These are phyloP conservation scores for Diceros bicornis DNA, from an alignment of 2,797 vertebrate species.

Conservation along the genomic window DNA sequence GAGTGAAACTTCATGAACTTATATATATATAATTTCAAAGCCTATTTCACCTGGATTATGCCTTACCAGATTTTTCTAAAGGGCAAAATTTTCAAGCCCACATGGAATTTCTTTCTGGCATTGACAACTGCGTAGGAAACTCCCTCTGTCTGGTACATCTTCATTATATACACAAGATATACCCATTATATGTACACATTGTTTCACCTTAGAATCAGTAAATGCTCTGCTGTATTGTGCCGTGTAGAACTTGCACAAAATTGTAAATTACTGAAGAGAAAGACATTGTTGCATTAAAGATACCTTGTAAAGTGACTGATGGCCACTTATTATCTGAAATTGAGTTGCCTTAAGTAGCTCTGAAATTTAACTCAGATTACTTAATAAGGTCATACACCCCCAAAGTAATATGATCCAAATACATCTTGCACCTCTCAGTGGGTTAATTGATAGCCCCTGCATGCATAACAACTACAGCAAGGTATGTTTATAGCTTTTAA, in stretches of 20 bases:
- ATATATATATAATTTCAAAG: background rate
- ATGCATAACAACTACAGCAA: background rate
- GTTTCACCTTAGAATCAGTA: background rate
- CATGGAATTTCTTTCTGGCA: slow-evolving; percentile 1
- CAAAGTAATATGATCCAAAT: background rate
- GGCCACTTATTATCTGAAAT: background rate
- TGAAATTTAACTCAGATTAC: background rate
- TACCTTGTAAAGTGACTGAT: background rate
- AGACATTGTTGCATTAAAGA: background rate
- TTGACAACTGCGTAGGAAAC: background rate
- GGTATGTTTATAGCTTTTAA: background rate
- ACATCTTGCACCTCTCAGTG: background rate
- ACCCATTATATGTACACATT: background rate
- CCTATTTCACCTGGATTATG: background rate
- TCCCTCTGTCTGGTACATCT: background rate
- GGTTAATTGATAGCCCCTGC: background rate
- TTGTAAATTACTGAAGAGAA: background rate
- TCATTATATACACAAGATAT: background rate
- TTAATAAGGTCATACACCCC: background rate
- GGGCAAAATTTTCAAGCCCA: background rate
- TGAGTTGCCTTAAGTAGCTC: background rate
- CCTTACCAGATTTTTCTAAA: background rate
- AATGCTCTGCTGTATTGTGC: background rate
- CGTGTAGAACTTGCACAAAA: background rate
- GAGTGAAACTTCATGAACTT: background rate